Evolutionary conservation across 2,888 invertebrate species (phyloP), one percentile per base, ranked within the genome.

Genomic region (Polyommatus icarus): DNA sequence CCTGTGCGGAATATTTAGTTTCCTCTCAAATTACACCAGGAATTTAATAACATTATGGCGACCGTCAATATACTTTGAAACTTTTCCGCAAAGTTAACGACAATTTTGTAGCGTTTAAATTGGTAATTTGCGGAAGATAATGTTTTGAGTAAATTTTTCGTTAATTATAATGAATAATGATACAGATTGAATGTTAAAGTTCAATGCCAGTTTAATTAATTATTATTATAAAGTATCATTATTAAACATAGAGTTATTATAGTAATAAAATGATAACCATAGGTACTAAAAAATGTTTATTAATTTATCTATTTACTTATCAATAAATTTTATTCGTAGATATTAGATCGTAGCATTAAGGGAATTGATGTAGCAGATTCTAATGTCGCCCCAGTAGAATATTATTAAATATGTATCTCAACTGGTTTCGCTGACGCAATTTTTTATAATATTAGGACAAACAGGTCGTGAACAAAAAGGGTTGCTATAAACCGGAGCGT

Each of bases 381-480:
- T 32, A 29, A 18, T 61, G 1, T 18, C 15, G 0, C 29, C 29
- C 29, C 29, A 29, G 67, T 18, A 29, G 15, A 67, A 67, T 67
- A 32, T 67, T 77, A 77, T 77, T 73, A 72, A 73, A 57, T 59
- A 73, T 72, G 59, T 59, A 72, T 40, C 54, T 18, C 15, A 77
- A 88, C 89, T 87, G 87, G 87, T 91, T 90, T 90, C 87, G 93
- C 93, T 91, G 91, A 93, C 90, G 89, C 91, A 88, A 91, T 90
- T 92, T 92, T 93, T 93, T 90, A 93, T 91, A 92, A 93, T 93
- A 93, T 93, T 92, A 92, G 92, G 90, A 92, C 93, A 94, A 93
- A 93, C 94, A 93, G 93, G 91, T 90, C 91, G 91, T 89, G 91
- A 92, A 93, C 93, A 93, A 94, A 94, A 94, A 93, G 93, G 93